Evolutionary conservation across 1,140 invertebrate genomes (phyloP), one percentile per base, ranked within the genome.

Genomic region (Ectropis grisescens): DNA sequence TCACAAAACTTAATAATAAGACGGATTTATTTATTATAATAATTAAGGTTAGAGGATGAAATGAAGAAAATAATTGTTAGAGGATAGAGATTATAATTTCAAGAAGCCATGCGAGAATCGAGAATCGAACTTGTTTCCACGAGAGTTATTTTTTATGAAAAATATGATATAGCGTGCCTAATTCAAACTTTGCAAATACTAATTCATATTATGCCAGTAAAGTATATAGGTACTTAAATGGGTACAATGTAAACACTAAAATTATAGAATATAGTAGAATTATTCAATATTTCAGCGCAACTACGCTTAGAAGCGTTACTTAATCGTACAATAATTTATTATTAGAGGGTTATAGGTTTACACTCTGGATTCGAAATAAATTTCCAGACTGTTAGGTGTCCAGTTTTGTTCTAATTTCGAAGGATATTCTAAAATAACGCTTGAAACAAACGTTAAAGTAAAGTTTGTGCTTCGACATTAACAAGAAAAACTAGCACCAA

Each of bases 221-320:
- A 75, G 47, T 79, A 74, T 65, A 74, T 54, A 58, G 58, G 56
- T 76, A 78, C 54, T 47, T 58, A 72, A 74, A 58, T 68, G 68
- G 70, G 66, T 76, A 75, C 47, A 71, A 74, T 71, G 67, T 71
- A 68, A 54, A 44, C 67, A 75, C 71, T 76, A 75, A 80, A 75
- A 80, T 80, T 75, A 76, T 80, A 76, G 26, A 71, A 66, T 72
- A 71, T 66, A 62, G 62, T 76, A 70, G 59, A 71, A 61, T 36
- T 72, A 65, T 59, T 68, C 54, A 13, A 74, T 71, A 71, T 60
- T 44, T 60, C 71, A 76, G 75, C 71, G 49, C 68, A 66, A 74
- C 75, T 80, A 80, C 74, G 69, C 74, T 41, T 68, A 33, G 31
- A 80, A 80, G 75, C 75, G 62, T 72, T 66, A 71, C 69, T 69